Evolutionary conservation across 2,888 invertebrate species (phyloP), one percentile per base, ranked within the genome.

Genomic region (Archips xylosteana): DNA sequence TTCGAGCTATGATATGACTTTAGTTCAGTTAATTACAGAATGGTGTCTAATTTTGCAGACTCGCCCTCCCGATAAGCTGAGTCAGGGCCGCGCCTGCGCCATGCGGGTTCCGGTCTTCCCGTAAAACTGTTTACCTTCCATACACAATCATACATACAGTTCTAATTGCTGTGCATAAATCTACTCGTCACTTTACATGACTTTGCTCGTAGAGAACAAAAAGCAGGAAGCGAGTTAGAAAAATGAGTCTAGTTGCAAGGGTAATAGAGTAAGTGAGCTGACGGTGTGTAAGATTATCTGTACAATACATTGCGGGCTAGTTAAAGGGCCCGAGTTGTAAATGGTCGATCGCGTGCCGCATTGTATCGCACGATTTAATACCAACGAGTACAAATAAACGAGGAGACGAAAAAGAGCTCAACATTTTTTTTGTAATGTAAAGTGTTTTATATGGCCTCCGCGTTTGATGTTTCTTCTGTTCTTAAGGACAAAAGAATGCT

Each of bases 31-130:
- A 23, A 23, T 23, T 23, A 23, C 23, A 23, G 23, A 23, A 23
- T 23, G 23, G 23, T 23, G 23, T 39, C 13, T 15, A 47, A 23
- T 61, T 23, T 80, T 76, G 76, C 75, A 85, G 86, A 89, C 86
- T 85, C 67, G 64, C 73, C 70, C 78, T n/a, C 69, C 60, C 79
- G 85, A 87, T 86, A 84, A 82, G 78, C 76, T 83, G 84, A 88
- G 87, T 87, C 90, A 90, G 83, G 88, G 89, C 85, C 88, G 79
- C 87, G 86, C 87, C 83, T 76, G 82, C 81, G 79, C 78, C 13
- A 88, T 91, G 83, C 87, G 90, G 89, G 90, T 89, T 90, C 90
- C 90, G 90, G 88, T 78, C 81, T 82, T 85, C 82, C 82, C 81
- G 81, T 80, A 4, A 32, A 57, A 32, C 81, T 85, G 81, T 79